Evolutionary conservation across 1,140 invertebrate species (phyloP).

Genomic region (Cephus cinctus): DNA sequence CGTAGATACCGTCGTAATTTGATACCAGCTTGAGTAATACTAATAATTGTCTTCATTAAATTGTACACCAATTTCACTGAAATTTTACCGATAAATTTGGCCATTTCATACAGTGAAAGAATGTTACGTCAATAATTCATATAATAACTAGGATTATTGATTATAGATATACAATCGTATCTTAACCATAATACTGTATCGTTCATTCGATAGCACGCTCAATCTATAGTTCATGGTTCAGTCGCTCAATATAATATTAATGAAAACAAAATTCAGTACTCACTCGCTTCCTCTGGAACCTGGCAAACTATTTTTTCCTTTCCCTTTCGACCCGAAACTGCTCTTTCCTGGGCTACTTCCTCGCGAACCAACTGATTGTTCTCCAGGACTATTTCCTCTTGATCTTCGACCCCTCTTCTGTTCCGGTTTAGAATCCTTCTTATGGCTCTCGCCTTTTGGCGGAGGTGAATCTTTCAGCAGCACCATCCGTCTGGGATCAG

Average conservation of each 20-base stretch:
- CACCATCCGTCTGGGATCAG: constrained; percentile 46
- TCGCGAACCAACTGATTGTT: constrained; percentile 24
- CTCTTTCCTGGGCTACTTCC: constrained; percentile 36
- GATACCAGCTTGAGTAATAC: too few relatives aligned
- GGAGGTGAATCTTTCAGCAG: constrained; percentile 39
- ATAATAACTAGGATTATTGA: too few relatives aligned
- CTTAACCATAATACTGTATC: neutral
- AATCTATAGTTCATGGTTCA: neutral
- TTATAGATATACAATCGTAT: neutral
- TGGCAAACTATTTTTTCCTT: constrained; percentile 35
- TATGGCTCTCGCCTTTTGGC: constrained; percentile 30
- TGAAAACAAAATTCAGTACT: too few relatives aligned
- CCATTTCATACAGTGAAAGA: too few relatives aligned
- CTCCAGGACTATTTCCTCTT: constrained; percentile 32
- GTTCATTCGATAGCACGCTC: neutral
- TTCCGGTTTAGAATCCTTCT: constrained; percentile 18
- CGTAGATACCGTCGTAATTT: too few relatives aligned
- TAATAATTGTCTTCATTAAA: too few relatives aligned
- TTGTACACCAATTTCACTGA: too few relatives aligned
- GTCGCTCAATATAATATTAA: too few relatives aligned
- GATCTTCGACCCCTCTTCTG: constrained; percentile 22
- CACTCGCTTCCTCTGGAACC: constrained; percentile 48
- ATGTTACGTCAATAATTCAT: too few relatives aligned
- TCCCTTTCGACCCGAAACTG: constrained; percentile 23
- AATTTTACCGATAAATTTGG: too few relatives aligned